Conservation (phyloP, 2,888 invertebrate genomes). For the Agrotis clavis region DNA sequence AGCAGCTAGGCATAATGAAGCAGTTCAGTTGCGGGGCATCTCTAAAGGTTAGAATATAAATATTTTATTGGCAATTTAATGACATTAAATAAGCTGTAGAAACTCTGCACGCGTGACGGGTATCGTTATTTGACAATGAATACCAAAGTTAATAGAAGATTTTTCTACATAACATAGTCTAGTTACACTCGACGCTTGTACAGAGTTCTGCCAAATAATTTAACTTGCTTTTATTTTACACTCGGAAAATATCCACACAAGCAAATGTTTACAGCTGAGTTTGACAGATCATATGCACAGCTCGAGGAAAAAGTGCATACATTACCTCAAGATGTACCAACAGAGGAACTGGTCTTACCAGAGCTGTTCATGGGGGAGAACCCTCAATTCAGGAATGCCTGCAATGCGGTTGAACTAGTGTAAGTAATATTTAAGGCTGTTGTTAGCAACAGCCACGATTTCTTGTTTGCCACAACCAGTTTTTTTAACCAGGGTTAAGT, state of each 20-base stretch:
- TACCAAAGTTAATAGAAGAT: too few species aligned
- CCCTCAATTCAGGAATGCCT: slow-evolving; percentile 89
- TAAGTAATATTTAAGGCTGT: slow-evolving; percentile 49
- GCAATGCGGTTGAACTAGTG: slow-evolving; percentile 88
- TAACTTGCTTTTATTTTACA: background rate
- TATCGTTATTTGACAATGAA: too few species aligned
- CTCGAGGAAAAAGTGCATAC: slow-evolving; percentile 16
- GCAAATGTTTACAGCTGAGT: slow-evolving; percentile 37
- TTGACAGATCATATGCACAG: slow-evolving; percentile 23
- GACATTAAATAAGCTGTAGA: background rate
- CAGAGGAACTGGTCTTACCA: slow-evolving; percentile 72
- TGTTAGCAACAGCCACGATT: background rate
- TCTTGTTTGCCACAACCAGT: background rate
- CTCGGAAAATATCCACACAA: slow-evolving; percentile 11
- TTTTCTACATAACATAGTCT: too few species aligned
- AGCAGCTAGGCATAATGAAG: slow-evolving; percentile 62
- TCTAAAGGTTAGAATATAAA: slow-evolving; percentile 26
- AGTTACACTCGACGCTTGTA: background rate
- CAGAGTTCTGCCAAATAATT: background rate
- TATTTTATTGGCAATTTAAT: background rate
- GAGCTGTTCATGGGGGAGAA: slow-evolving; percentile 87
- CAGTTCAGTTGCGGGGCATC: slow-evolving; percentile 27
- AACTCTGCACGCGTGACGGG: background rate
- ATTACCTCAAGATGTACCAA: background rate
- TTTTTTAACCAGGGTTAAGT: background rate